Conservation (phyloP, 2,888 invertebrate genomes). For the Troilus luridus region DNA sequence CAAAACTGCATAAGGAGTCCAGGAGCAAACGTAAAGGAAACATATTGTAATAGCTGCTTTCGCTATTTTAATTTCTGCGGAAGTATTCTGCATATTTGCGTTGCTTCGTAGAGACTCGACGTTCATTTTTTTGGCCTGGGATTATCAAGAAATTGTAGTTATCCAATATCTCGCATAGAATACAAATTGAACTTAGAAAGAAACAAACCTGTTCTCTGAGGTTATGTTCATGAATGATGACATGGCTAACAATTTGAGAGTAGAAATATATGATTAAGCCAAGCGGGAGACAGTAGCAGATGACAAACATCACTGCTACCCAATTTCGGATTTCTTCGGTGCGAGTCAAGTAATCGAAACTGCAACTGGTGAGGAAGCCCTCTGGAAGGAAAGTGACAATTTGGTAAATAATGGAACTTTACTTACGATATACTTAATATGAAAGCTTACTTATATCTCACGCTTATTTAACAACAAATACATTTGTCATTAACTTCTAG, state of each 20-base stretch:
- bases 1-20: constrained; percentile 91
- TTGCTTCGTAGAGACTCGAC: constrained; percentile 85
- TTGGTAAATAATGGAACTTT: neutral
- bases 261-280: constrained; percentile 85
- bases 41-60: constrained; percentile 91
- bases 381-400: constrained; percentile 73
- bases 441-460: no score
- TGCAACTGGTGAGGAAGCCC: constrained; percentile 90
- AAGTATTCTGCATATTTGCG: constrained; percentile 77
- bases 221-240: constrained; percentile 88
- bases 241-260: constrained; percentile 88
- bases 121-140: constrained; percentile 90
- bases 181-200: neutral
- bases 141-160: constrained; percentile 56
- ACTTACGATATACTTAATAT: no score
- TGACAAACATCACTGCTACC: constrained; percentile 81
- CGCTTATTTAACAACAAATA: no score
- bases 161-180: neutral
- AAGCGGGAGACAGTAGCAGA: constrained; percentile 85
- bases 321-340: constrained; percentile 85
- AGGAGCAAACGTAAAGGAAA: constrained; percentile 87
- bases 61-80: constrained; percentile 88
- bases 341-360: constrained; percentile 86
- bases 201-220: constrained; percentile 76
- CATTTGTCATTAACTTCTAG: no score